Base-by-base conservation (phyloP, 2,797 vertebrate genomes). In the Sternotherus odoratus region DNA sequence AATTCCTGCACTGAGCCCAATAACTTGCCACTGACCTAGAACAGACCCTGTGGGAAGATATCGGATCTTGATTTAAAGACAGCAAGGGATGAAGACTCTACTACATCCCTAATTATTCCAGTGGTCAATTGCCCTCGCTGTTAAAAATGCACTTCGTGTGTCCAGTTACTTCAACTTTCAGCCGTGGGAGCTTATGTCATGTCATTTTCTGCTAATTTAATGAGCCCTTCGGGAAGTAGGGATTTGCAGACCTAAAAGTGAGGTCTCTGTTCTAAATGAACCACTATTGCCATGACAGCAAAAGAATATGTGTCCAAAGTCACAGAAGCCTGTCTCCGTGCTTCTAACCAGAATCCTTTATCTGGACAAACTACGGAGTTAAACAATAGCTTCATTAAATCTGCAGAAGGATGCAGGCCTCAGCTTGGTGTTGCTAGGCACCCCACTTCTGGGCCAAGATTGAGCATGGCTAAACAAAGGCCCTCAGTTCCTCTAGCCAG, bases 141-240 rank as follows among this genome's bases (percentile, higher is more conserved):
- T 56, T 57, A 74, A 82, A 74, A 51, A 30, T 54, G 81, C 87
- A 74, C 69, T 66, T 78, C 75, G 85, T 81, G 19, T 51, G 91
- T 95, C 78, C 89, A 95, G 48, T 81, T 91, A 85, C 43, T n/a
- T 57, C 57, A 79, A 56, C 28, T 54, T 87, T 23, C 78, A 54
- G 24, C 28, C 13, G 46, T 9, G 16, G 80, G 43, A 33, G 77
- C 75, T 92, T 48, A 39, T 4, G 12, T 72, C 48, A 78, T 5
- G 24, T 72, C 86, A 85, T 69, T 90, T 80, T 24, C 91, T 56
- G 56, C 63, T 87, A 84, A 11, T 87, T 83, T 77, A 87, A 80
- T 78, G 83, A 53, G 50, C 39, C 57, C 30, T 12, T 12, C 15
- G 15, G 33, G 39, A 57, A 30, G 50, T 33, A 46, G 57, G 75